Base-by-base conservation (phyloP, 1,140 invertebrate genomes). In the Drosophila pseudoananassae region DNA sequence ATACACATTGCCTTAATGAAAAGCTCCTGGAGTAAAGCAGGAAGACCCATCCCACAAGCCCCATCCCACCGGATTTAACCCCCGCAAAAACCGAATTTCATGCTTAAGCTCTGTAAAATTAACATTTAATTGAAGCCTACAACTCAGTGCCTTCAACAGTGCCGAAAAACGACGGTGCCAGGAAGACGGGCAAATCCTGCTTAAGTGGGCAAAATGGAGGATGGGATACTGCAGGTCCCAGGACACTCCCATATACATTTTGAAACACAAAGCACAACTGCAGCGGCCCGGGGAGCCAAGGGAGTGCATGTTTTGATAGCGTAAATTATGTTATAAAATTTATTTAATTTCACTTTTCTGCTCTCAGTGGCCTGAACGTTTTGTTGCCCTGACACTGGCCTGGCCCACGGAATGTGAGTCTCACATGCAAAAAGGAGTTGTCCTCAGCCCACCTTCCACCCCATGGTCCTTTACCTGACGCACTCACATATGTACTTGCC, bases 291-390 rank as follows among this genome's bases (percentile, higher is more conserved):
- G 6, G 36, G 20, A 4, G 53, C 14, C 12, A 10, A 36, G 63
- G 54, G 14, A 47, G 71, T 84, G 83, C 83, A 88, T 88, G 83
- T 88, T 88, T 87, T 88, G 83, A 88, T 88, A 88, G 78, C 83
- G 83, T 88, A 88, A 88, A 88, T 88, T 88, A 88, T 88, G 78
- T 87, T 88, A 88, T 83, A 88, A 88, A 88, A 88, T 88, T 88
- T 88, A 88, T 88, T 88, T 88, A 88, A 88, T 88, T 88, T 88
- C 83, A 82, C 83, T 88, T 79, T 78, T 88, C 82, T 80, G 45
- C 61, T 56, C 40, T 68, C 64, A 46, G 47, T 43, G 38, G 63
- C 50, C 52, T 60, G 78, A 85, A 82, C 82, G 77, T 81, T 85
- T 87, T 85, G 82, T 85, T 70, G 81, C 59, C 56, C 66, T 50